phyloP scores from a whole-genome alignment of 2,113 vertebrate species.

The Poeciliopsis retropinna region DNA sequence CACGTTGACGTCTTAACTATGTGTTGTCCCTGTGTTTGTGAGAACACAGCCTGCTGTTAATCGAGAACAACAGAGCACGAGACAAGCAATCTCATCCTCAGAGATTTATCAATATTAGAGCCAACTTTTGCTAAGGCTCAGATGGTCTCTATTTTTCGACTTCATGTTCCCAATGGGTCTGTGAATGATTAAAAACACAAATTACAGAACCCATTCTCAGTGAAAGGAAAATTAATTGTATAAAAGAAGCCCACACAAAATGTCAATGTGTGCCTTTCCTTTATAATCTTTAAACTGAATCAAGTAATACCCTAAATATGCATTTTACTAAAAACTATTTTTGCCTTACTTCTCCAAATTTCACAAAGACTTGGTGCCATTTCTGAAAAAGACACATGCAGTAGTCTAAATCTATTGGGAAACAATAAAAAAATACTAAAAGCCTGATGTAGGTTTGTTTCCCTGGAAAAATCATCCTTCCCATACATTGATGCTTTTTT shows the following conservation, averaged over 20 bases:
- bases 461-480: too few relatives aligned
- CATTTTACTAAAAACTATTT: background rate
- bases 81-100: conserved; percentile 69
- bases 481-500: too few relatives aligned
- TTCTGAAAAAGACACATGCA: background rate
- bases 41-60: conserved; percentile 49
- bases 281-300: conserved; percentile 10
- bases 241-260: conserved; percentile 19
- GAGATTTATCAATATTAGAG: conserved; percentile 52
- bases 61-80: conserved; percentile 52
- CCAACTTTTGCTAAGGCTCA: conserved; percentile 45
- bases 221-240: conserved; percentile 18
- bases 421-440: background rate
- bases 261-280: background rate
- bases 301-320: background rate
- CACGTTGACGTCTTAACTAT: conserved; percentile 44
- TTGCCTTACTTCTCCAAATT: background rate
- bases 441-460: background rate
- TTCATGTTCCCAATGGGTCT: conserved; percentile 20
- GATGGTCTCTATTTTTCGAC: conserved; percentile 39
- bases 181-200: conserved; percentile 17
- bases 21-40: conserved; percentile 32
- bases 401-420: background rate
- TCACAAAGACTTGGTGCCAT: background rate
- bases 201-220: conserved; percentile 14